A percentile compares a stretch with the other conserved stretches of the same genome.
These are phyloP conservation scores for Ochlodes sylvanus DNA, from an alignment of 2,888 invertebrate genomes.

Conservation along the genomic window DNA sequence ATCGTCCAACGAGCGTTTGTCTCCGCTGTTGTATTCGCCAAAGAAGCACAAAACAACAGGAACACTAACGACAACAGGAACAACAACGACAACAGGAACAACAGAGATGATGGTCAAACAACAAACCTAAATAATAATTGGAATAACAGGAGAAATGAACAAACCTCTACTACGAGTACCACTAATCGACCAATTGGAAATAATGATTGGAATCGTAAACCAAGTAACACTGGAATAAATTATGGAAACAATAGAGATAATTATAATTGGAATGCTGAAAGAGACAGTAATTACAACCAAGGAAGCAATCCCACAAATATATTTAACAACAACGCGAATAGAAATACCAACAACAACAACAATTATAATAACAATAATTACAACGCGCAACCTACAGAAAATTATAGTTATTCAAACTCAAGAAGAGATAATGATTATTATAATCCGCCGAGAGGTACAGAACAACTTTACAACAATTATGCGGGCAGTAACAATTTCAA, in stretches of 20 bases:
- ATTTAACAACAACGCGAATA: background rate
- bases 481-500: constrained; percentile 6
- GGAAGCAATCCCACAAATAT: constrained; percentile 2
- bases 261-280: constrained; percentile 19
- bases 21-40: constrained; percentile 48
- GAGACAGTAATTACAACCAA: constrained; percentile 14
- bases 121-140: constrained; percentile 9
- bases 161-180: background rate
- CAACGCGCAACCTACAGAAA: constrained; percentile 1
- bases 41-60: constrained; percentile 9
- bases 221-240: background rate
- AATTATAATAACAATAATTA: constrained; percentile 11
- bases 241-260: background rate
- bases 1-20: constrained; percentile 52
- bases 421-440: constrained; percentile 9
- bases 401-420: background rate
- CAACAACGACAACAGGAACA: background rate
- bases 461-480: constrained; percentile 19
- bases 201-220: background rate
- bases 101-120: constrained; percentile 13
- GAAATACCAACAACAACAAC: background rate
- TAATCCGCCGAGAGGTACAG: constrained; percentile 2
- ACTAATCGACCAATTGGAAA: background rate
- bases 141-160: background rate
- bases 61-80: background rate